These are phyloP conservation scores for Eristalis pertinax DNA, from an alignment of 2,888 invertebrate genomes.

Conservation along the genomic window DNA sequence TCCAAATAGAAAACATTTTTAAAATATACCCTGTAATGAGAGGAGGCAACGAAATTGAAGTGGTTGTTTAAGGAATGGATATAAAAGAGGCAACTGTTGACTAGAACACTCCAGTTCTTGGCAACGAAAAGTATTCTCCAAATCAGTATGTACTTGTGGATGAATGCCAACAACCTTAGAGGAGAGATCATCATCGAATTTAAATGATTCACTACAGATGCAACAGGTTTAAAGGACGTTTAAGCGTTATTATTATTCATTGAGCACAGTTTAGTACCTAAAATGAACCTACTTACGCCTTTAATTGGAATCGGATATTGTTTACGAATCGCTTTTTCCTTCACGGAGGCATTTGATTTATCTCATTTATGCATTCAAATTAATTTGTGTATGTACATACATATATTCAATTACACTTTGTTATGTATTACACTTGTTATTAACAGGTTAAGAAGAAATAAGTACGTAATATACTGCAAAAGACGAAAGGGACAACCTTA, in stretches of 20 bases:
- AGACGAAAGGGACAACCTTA: no score
- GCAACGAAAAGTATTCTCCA: constrained; percentile 17
- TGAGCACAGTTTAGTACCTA: background rate
- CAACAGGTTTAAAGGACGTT: background rate
- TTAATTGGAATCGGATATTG: background rate
- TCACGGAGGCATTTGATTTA: no score
- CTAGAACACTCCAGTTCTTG: constrained; percentile 21
- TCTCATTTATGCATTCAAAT: no score
- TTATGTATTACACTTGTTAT: no score
- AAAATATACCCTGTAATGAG: background rate
- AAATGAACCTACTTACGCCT: background rate
- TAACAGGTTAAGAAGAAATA: no score
- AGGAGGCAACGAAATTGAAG: background rate
- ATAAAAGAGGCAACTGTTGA: constrained; percentile 11
- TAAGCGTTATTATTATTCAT: background rate
- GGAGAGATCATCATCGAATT: constrained; percentile 10
- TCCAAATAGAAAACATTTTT: background rate
- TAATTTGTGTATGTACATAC: no score
- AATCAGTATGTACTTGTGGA: constrained; percentile 20
- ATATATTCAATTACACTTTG: no score
- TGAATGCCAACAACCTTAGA: constrained; percentile 10
- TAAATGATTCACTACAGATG: background rate
- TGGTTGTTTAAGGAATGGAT: background rate
- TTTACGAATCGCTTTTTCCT: background rate
- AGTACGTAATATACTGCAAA: no score